Base-by-base conservation (phyloP, 2,113 vertebrate species). In the Ploceus nigricollis region DNA sequence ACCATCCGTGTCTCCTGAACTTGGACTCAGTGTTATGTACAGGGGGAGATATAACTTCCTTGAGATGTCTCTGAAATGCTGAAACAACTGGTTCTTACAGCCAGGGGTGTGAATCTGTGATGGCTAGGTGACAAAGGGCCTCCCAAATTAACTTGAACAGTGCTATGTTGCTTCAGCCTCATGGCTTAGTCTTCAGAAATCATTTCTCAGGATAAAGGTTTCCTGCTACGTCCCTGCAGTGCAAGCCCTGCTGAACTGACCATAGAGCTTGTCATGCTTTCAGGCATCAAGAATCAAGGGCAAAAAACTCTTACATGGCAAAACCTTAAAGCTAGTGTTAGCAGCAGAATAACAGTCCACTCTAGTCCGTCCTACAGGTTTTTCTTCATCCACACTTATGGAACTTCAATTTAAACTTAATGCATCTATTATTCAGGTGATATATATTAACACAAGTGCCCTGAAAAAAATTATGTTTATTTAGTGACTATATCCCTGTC, bases 1-100 rank as follows among this genome's bases (percentile, higher is more conserved):
- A 11, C 24, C 27, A 14, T 18, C 30, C 0, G 0, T 42, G 19
- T 40, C 33, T 87, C 60, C 68, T 54, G 53, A 84, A 69, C n/a
- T 1, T 50, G 23, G 15, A 15, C 7, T 72, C 44, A 72, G 14
- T 10, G 8, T 23, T 60, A 25, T 1, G 1, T 20, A 20, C 3
- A 54, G 7, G 13, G 40, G 24, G 18, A 66, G 13, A 19, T 30
- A 33, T 0, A 45, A 56, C 33, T 72, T 87, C 39, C 35, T 30
- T 64, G 30, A 68, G 15, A 12, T 8, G 12, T 42, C 33, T 64
- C 13, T 75, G 70, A 47, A 30, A 22, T 57, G 24, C 21, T 82
- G 60, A 82, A 82, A 64, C 6, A 28, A 6, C 11, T 25, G 17
- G 7, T 71, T 48, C 3, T 16, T 68, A 45, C 24, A 68, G 20